Base-by-base conservation (phyloP, 2,888 invertebrate species). In the Drosophila rubida region DNA sequence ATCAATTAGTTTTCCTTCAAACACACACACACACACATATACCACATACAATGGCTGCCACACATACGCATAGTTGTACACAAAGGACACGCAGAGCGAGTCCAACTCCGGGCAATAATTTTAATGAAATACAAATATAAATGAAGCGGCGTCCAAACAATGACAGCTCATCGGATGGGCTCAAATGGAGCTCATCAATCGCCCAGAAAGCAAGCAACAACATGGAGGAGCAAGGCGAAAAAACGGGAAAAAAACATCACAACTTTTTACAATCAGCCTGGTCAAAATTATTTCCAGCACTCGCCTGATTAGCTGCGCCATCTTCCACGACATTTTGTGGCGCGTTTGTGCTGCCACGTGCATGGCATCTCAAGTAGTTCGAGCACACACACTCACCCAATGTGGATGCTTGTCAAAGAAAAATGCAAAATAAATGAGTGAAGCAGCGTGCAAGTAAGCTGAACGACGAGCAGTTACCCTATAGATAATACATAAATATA, bases 111-210 rank as follows among this genome's bases (percentile, higher is more conserved):
- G 62, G 62, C 74, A 78, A 87, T 87, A 87, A 83, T 87, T 83
- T 87, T 87, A 83, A 83, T 83, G 87, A 84, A 83, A 87, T 77
- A 87, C 82, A 83, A 83, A 83, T 83, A 83, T 84, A 84, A 83
- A 87, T 83, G 82, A 72, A 69, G 85, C 78, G 50, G 32, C 61
- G 48, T 41, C 69, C 85, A 67, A 76, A 72, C 75, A 81, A 77
- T 83, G 82, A 79, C 82, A 84, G 85, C 72, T 50, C 72, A 55
- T 48, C 65, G 51, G 44, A 53, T 41, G 11, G 67, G 14, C 60
- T 72, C 53, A 68, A 74, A 64, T 66, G 68, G 59, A 45, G 61
- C 74, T 61, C 87, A 83, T 87, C 87, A 87, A 78, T 87, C 77
- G 81, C 61, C 64, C 8, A 23, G 16, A 35, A 53, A 25, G 25